These are phyloP conservation scores for Strigamia crassipes DNA, from an alignment of 2,888 invertebrate species.

Conservation along the genomic window DNA sequence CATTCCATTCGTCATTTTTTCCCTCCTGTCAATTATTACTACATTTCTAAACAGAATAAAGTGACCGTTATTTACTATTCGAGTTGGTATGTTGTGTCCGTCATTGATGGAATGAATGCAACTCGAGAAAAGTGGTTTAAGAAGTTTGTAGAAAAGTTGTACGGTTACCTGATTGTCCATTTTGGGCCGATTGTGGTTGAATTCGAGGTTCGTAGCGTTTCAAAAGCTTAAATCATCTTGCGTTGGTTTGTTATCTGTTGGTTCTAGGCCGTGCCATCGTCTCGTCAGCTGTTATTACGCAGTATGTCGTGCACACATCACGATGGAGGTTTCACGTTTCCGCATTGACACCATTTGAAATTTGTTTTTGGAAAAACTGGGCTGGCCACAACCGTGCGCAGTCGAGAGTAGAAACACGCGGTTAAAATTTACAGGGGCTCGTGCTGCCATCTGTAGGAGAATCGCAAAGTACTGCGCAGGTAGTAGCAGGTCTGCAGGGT, in stretches of 20 bases:
- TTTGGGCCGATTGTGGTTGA: background rate
- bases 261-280: conserved; percentile 30
- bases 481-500: too few relatives aligned
- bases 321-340: conserved; percentile 22
- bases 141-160: background rate
- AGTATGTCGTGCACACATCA: background rate
- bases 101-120: too few relatives aligned
- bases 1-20: background rate
- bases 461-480: too few relatives aligned
- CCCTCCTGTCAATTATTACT: too few relatives aligned
- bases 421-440: background rate
- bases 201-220: background rate
- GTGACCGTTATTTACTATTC: background rate
- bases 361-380: background rate
- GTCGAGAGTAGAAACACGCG: background rate
- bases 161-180: background rate
- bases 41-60: too few relatives aligned
- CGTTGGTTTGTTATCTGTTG: background rate
- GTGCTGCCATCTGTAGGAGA: background rate
- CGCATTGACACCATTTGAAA: conserved; percentile 16
- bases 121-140: too few relatives aligned
- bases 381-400: background rate
- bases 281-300: conserved; percentile 17
- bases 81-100: background rate
- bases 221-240: background rate